Percentiles rank a stretch among this genome's conserved stretches.
These are phyloP conservation scores for Venusia cambrica DNA, from an alignment of 2,888 invertebrate species.

Conservation along the genomic window DNA sequence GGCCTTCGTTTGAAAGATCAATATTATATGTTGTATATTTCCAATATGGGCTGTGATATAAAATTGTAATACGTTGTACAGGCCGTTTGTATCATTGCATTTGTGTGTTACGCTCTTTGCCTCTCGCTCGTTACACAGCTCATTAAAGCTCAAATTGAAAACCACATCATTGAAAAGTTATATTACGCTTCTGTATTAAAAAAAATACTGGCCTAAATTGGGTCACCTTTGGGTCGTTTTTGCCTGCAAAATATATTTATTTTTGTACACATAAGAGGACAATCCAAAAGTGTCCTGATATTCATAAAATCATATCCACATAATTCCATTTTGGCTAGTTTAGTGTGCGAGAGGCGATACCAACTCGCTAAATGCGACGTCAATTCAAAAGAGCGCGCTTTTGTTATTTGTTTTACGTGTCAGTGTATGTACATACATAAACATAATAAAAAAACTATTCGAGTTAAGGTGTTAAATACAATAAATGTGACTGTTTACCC, in stretches of 20 bases:
- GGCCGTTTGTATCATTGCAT: constrained; percentile 82
- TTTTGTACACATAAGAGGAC: constrained; percentile 49
- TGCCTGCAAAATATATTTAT: constrained; percentile 47
- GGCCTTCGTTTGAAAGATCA: constrained; percentile 73
- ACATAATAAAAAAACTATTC: constrained; percentile 65
- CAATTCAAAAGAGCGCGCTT: constrained; percentile 72
- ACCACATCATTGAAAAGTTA: constrained; percentile 3
- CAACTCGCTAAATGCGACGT: constrained; percentile 58
- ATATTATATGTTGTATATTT: constrained; percentile 83
- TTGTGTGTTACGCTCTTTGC: constrained; percentile 54
- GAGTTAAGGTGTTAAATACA: constrained; percentile 74
- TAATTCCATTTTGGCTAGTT: constrained; percentile 7
- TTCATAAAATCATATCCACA: constrained; percentile 10
- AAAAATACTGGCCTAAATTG: constrained; percentile 25
- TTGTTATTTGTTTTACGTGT: constrained; percentile 57
- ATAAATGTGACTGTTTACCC: constrained; percentile 54
- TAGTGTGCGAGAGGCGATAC: constrained; percentile 42
- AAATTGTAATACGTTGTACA: constrained; percentile 84
- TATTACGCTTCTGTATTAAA: neutral
- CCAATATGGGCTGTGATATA: constrained; percentile 91
- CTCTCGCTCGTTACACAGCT: constrained; percentile 37
- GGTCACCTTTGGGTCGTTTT: constrained; percentile 42
- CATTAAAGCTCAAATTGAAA: constrained; percentile 1
- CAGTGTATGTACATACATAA: constrained; percentile 47
- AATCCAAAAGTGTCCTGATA: constrained; percentile 40